Evolutionary conservation across 2,113 vertebrate species (phyloP).

Genomic region (Motacilla tschutschensis): DNA sequence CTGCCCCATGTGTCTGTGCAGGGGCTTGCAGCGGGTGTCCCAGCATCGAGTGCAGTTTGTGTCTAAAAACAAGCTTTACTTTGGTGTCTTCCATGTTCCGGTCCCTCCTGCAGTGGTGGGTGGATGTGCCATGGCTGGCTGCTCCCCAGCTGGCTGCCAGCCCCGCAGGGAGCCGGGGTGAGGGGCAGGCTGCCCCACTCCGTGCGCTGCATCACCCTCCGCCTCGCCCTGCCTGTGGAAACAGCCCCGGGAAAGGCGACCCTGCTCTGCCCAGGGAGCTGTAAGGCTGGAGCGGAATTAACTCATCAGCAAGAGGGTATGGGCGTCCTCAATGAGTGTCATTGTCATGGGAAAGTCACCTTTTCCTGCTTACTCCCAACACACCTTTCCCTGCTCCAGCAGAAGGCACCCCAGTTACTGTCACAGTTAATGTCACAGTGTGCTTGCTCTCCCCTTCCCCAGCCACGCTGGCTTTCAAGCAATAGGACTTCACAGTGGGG

Average conservation of each 20-base stretch:
- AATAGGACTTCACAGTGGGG: accelerated
- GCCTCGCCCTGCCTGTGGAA: accelerated
- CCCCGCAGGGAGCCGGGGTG: background rate
- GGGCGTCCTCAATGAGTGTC: background rate
- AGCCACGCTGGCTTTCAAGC: background rate
- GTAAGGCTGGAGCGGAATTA: background rate
- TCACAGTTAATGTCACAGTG: accelerated
- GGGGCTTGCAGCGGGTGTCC: accelerated
- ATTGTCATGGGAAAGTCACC: background rate
- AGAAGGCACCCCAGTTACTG: background rate
- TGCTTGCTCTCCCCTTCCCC: background rate
- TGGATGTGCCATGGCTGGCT: accelerated
- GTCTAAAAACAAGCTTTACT: background rate
- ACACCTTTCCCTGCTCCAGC: background rate
- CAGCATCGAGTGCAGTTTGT: accelerated
- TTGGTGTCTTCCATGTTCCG: background rate
- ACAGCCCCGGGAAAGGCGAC: accelerated
- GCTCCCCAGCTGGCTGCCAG: background rate
- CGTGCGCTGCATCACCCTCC: background rate
- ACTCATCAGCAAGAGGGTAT: background rate
- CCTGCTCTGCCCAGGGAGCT: background rate
- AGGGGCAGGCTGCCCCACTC: background rate
- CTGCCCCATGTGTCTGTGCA: background rate
- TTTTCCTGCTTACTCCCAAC: too few relatives aligned
- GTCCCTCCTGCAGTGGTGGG: too few relatives aligned